Evolutionary conservation across 2,113 vertebrate genomes (phyloP).

Genomic region (Trogon surrucura): DNA sequence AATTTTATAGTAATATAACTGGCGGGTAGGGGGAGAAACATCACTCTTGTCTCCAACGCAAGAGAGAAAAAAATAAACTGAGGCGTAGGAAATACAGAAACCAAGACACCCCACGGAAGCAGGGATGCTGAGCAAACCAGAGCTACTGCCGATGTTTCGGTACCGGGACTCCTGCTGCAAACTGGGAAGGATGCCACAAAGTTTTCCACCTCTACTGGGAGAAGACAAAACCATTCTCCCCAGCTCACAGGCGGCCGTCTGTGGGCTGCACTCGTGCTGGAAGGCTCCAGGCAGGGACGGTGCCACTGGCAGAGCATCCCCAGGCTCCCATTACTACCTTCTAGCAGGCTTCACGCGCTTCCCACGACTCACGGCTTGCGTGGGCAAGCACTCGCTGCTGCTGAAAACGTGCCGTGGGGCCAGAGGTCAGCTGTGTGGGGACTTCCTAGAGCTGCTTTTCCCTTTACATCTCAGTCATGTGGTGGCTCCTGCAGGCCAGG

Average conservation of each 20-base stretch:
- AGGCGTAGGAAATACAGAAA: not conserved
- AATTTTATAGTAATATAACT: not conserved
- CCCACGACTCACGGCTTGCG: too few relatives aligned
- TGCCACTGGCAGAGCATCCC: too few relatives aligned
- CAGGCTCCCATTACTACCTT: too few relatives aligned
- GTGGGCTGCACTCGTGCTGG: not conserved
- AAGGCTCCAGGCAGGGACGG: too few relatives aligned
- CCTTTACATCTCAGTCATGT: not conserved
- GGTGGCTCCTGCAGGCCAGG: not conserved
- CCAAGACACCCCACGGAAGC: not conserved
- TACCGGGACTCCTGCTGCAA: not conserved
- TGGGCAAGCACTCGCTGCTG: not conserved
- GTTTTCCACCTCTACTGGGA: not conserved
- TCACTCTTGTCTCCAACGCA: not conserved
- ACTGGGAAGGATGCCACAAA: not conserved
- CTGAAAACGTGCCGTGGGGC: accelerated
- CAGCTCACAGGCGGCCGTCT: not conserved
- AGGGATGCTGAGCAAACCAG: not conserved
- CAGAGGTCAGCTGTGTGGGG: accelerated
- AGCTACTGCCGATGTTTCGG: not conserved
- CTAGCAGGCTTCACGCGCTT: too few relatives aligned
- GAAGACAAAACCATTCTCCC: not conserved
- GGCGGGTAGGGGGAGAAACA: not conserved
- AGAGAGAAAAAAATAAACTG: not conserved
- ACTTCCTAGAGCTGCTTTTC: not conserved